Conservation (phyloP, 2,797 vertebrate species). For the Emydoidea blandingii region DNA sequence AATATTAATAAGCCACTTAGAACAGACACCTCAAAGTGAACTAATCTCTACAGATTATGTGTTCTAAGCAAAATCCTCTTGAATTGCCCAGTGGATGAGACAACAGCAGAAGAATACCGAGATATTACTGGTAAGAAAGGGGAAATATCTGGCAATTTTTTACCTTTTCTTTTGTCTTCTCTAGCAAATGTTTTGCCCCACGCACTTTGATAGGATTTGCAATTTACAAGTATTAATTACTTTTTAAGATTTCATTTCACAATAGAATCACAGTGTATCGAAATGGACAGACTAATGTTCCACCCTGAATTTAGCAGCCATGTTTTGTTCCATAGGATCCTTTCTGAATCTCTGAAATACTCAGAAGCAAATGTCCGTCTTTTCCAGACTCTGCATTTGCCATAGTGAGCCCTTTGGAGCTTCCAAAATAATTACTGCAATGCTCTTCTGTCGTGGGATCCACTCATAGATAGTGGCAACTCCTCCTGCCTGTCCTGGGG, state of each 20-base stretch:
- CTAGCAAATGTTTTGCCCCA: not conserved
- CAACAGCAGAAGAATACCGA: not conserved
- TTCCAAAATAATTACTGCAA: not conserved
- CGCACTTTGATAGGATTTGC: not conserved
- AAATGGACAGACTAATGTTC: not conserved
- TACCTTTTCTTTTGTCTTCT: not conserved
- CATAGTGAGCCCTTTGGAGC: not conserved
- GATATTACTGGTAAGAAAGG: not conserved
- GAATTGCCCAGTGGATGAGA: not conserved
- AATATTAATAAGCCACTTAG: conserved; percentile 31
- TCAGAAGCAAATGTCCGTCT: not conserved
- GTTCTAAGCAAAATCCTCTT: not conserved
- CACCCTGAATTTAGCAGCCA: not conserved
- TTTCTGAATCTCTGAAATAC: not conserved
- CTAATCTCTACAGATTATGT: conserved; percentile 4
- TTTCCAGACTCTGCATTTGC: not conserved
- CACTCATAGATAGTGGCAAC: not conserved
- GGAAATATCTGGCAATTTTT: not conserved
- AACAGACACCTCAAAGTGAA: not conserved
- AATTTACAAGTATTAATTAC: not conserved
- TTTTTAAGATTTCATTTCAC: not conserved
- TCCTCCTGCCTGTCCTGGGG: not conserved
- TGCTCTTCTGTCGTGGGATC: not conserved
- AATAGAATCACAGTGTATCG: not conserved
- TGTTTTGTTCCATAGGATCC: not conserved